Base-by-base conservation (phyloP, 1,140 invertebrate genomes). In the Cydia splendana region DNA sequence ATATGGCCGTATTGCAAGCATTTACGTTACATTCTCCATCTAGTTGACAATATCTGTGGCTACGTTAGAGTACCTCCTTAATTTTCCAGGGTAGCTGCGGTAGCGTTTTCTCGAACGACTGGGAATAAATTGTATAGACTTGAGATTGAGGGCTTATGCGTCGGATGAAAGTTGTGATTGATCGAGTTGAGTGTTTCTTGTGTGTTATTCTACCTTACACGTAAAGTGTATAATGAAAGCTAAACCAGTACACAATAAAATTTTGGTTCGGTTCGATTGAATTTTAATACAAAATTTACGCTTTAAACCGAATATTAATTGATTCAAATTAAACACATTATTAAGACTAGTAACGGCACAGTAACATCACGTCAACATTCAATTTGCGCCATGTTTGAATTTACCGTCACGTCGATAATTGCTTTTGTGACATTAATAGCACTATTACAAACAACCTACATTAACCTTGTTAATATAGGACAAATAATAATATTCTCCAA, bases 51-150 rank as follows among this genome's bases (percentile, higher is more conserved):
- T 20, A 24, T 24, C 57, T 24, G 57, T 24, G 7, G 9, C n/a
- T 9, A 62, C 34, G n/a, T 30, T 69, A 18, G 67, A 71, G 67
- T 38, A 71, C 24, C 67, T 71, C 38, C 28, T 34, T 71, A 71
- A 71, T 71, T 71, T 71, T n/a, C 38, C 34, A 18, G 65, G 65
- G 30, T 71, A 42, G 67, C 67, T 38, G 67, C 7, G 67, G 67
- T 30, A 38, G 67, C 67, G 24, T 71, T 71, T 71, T 71, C 67
- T 71, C 30, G 30, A 71, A 45, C 30, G 65, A n/a, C 15, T 15
- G 67, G 34, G n/a, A 62, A 57, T 38, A 38, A 71, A 71, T 38
- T 71, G 67, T 71, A 71, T 71, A 71, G 67, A 45, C 67, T 42
- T 18, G 67, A 71, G 67, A 42, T 71, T 71, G 34, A 71, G n/a